Evolutionary conservation across 2,797 vertebrate genomes (phyloP), one percentile per base, ranked within the genome.

Genomic region (Cephalopachus bancanus): DNA sequence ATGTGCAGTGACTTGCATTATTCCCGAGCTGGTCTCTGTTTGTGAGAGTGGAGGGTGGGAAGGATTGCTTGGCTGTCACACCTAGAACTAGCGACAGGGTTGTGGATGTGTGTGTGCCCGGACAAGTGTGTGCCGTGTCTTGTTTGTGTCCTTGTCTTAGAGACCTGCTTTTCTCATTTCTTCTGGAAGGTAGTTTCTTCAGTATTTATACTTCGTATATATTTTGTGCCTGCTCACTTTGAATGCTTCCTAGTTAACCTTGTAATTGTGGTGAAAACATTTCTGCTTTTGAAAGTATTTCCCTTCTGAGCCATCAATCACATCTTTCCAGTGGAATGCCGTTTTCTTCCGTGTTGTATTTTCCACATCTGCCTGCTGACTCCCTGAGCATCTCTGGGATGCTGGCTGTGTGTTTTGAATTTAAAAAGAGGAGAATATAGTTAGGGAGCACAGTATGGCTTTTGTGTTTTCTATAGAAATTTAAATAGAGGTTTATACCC

Each of bases 1-100:
- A n/a, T 33, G 80, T 87, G 67, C 60, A 71, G 62, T 96, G 96
- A 97, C 96, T 97, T 97, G 97, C 96, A 95, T 92, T 96, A 96
- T 97, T 94, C 57, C 76, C 78, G 55, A 92, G 7, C 53, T 71
- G 16, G 33, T 75, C n/a, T 97, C n/a, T 90, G 65, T 60, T 95
- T 94, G 26, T 57, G 28, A 37, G 37, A 94, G 67, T 91, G 55
- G 22, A 88, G 10, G 17, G 14, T 60, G 78, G 55, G 55, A 96
- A 89, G 17, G 55, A 76, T 28, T 76, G 19, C 7, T 94, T 49
- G 10, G 37, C 20, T 33, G 37, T 64, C 53, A n/a, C 30, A 49
- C 37, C 83, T 96, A 65, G 80, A 78, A 94, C 19, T 57, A 49
- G 26, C 74, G 64, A 80, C 53, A 83, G 5, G 17, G 11, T 79